These are phyloP conservation scores for Sardinella longiceps DNA, from an alignment of 2,797 vertebrate genomes.

Conservation along the genomic window DNA sequence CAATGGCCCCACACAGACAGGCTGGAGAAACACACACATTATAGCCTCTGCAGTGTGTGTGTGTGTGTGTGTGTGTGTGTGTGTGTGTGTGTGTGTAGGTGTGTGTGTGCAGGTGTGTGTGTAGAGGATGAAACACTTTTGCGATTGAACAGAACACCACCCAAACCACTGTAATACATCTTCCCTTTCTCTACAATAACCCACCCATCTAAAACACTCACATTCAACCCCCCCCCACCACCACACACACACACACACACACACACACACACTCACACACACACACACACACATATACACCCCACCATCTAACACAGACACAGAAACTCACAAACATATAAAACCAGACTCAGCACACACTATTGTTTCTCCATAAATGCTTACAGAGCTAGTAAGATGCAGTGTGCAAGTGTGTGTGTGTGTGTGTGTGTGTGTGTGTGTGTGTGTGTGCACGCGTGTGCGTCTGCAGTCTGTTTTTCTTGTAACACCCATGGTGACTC, in stretches of 20 bases:
- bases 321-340: neutral
- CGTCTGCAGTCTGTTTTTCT: neutral
- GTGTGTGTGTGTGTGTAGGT: neutral
- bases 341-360: neutral
- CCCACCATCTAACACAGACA: neutral
- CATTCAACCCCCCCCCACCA: neutral
- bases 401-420: neutral
- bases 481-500: slow-evolving; percentile 21
- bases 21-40: neutral
- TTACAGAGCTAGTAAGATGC: neutral
- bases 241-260: neutral
- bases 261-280: neutral
- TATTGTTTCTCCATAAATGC: neutral
- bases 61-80: neutral
- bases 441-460: neutral
- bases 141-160: neutral
- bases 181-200: neutral
- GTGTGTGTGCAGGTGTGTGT: slow-evolving; percentile 18
- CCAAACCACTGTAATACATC: neutral
- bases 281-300: neutral
- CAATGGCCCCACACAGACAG: neutral
- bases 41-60: neutral
- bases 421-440: neutral
- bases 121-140: neutral
- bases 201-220: neutral